Evolutionary conservation across 2,888 invertebrate genomes (phyloP).

Genomic region (Heliconius erato): DNA sequence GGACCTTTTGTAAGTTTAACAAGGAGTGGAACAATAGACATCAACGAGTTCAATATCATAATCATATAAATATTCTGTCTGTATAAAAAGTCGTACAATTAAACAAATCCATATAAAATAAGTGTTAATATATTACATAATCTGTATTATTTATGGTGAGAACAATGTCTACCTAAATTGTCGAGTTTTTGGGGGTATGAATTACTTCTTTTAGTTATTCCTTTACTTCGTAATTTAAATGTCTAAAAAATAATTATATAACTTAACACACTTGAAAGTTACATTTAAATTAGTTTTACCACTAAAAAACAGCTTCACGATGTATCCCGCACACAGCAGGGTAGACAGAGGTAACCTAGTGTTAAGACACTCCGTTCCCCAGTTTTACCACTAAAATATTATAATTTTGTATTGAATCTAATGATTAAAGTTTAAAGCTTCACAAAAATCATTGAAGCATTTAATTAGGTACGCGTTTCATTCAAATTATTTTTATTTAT

Average conservation of each 20-base stretch:
- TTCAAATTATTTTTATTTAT: neutral
- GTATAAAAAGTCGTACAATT: neutral
- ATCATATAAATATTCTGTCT: neutral
- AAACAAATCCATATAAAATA: neutral
- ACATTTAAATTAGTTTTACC: neutral
- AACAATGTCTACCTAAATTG: neutral
- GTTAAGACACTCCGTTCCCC: too few relatives aligned
- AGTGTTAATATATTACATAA: neutral
- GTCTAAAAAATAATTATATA: too few relatives aligned
- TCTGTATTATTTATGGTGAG: too few relatives aligned
- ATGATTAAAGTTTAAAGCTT: neutral
- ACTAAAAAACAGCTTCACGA: too few relatives aligned
- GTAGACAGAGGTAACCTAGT: too few relatives aligned
- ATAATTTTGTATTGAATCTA: neutral
- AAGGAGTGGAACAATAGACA: conserved; percentile 12
- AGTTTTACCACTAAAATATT: neutral
- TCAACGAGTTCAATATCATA: conserved; percentile 14
- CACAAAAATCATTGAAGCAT: neutral
- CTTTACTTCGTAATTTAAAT: neutral
- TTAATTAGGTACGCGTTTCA: neutral
- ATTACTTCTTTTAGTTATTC: neutral
- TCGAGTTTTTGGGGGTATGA: neutral
- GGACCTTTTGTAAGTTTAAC: neutral
- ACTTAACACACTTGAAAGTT: neutral
- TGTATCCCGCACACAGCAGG: too few relatives aligned